Evolutionary conservation across 2,113 vertebrate species (phyloP).

Genomic region (Rhineura floridana): DNA sequence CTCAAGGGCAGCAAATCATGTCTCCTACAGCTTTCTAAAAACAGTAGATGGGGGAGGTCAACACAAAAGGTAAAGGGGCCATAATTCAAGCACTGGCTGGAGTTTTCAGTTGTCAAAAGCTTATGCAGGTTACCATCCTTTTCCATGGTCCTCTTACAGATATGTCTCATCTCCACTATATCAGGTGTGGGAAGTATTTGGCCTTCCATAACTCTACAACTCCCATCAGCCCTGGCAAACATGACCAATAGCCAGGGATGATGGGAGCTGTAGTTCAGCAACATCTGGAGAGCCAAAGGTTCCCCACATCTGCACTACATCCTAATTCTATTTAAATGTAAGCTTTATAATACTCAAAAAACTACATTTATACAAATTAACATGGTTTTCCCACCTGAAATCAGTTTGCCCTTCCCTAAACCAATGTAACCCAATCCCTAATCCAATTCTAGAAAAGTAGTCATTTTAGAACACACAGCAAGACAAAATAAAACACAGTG

Average conservation of each 20-base stretch:
- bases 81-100: not conserved
- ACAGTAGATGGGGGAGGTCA: not conserved
- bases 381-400: not conserved
- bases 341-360: not conserved
- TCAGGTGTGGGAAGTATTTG: too few species aligned
- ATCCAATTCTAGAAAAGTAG: not conserved
- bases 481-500: not conserved
- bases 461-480: not conserved
- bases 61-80: too few species aligned
- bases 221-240: too few species aligned
- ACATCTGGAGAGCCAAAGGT: too few species aligned
- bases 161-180: not conserved
- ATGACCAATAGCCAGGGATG: too few species aligned
- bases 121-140: not conserved
- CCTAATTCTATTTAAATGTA: not conserved
- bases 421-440: not conserved
- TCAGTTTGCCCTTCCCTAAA: not conserved
- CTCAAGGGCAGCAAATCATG: not conserved
- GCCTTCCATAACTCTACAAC: too few species aligned
- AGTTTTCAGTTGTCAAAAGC: not conserved
- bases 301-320: too few species aligned
- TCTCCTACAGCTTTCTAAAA: not conserved
- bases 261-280: too few species aligned
- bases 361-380: not conserved
- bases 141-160: not conserved